Percentiles rank a stretch among this genome's conserved stretches.
phyloP scores from a whole-genome alignment of 53 echinoderm and acorn worm species.

The Henricia sp. region DNA sequence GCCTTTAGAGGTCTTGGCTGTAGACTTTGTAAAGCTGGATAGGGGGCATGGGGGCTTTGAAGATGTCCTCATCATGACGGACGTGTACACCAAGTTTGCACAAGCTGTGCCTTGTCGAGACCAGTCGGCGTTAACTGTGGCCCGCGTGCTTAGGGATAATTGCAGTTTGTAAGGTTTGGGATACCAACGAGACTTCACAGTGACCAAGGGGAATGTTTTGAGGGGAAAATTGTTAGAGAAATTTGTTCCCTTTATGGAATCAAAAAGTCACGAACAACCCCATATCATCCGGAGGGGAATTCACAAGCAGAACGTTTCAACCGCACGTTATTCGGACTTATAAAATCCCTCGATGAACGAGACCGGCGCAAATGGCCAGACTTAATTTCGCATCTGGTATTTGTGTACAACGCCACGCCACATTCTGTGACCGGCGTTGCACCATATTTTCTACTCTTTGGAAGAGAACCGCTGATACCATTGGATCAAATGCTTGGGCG shows the following conservation, averaged over 20 bases:
- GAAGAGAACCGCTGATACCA: constrained; percentile 20
- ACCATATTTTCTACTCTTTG: constrained; percentile 8
- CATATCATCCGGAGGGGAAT: constrained; percentile 42
- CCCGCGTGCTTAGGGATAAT: constrained; percentile 54
- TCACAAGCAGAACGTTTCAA: constrained; percentile 42
- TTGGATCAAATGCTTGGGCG: constrained; percentile 13
- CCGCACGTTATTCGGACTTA: constrained; percentile 9
- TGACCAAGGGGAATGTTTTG: constrained; percentile 82
- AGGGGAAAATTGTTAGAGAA: constrained; percentile 63
- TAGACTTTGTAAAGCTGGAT: constrained; percentile 58
- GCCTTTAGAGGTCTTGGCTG: constrained; percentile 69
- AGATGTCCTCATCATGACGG: constrained; percentile 72
- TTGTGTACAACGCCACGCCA: constrained; percentile 16
- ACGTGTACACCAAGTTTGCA: constrained; percentile 63
- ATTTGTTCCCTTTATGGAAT: constrained; percentile 31
- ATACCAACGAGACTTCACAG: constrained; percentile 72
- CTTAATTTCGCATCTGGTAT: constrained; percentile 8
- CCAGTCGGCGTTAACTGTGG: constrained; percentile 74
- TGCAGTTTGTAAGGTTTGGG: constrained; percentile 82
- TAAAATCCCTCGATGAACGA: neutral
- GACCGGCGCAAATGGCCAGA: constrained; percentile 13
- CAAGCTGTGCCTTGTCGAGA: constrained; percentile 73
- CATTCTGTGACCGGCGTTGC: constrained; percentile 20
- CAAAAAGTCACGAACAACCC: constrained; percentile 24
- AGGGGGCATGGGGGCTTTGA: constrained; percentile 27